Base-by-base conservation (phyloP, 2,113 vertebrate species). In the Malurus cyaneus region DNA sequence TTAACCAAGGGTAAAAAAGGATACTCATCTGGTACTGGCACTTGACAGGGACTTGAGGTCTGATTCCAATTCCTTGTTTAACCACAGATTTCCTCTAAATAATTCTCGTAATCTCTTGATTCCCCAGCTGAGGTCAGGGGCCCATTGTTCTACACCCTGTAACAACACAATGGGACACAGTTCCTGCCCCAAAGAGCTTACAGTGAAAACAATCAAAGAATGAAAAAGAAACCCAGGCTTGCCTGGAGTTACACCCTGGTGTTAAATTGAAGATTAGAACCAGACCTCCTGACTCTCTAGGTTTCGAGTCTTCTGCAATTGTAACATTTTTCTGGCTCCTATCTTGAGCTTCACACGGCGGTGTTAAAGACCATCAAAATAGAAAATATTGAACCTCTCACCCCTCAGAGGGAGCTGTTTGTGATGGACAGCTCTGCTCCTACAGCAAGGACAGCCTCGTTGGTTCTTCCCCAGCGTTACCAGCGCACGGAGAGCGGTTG, bases 201-300 rank as follows among this genome's bases (percentile, higher is more conserved):
- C 96, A 96, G 93, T 96, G 94, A 95, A 97, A 96, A 97, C 94
- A 96, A 96, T 96, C 96, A 94, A 97, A 97, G 96, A 92, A 95
- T 92, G 93, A 97, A 95, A 91, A 95, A 96, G 95, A 92, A 94
- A 94, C 86, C 77, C 95, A 87, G 93, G 86, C 96, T 95, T 95
- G 96, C 96, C 92, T 84, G 91, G 56, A 95, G 95, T 97, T 95
- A 96, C 86, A 92, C 95, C 95, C 96, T 97, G 94, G 95, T 97
- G 96, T 91, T 96, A 96, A 95, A 92, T 44, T 61, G 89, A 95
- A 95, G 96, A 97, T 96, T 97, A 56, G 93, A 96, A 96, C 89
- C 95, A 97, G 95, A 92, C 91, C 93, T 94, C 49, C 80, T 53
- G 61, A 93, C 94, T 95, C 95, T 97, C 96, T 96, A 96, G 95